Base-by-base conservation (phyloP, 2,888 invertebrate species). In the Nebria brevicollis region DNA sequence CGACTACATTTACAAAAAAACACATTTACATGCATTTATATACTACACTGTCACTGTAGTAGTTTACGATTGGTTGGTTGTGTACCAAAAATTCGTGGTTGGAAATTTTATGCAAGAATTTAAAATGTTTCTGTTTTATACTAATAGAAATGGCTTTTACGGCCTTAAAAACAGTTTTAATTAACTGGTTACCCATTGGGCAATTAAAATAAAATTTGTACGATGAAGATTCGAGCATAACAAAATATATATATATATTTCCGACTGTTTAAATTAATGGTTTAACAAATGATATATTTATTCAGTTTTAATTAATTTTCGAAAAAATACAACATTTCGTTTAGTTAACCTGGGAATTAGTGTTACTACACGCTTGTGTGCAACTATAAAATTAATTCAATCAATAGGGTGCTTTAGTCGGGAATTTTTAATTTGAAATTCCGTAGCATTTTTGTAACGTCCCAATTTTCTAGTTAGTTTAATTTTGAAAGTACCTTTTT, bases 111-210 rank as follows among this genome's bases (percentile, higher is more conserved):
- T 76, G 76, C 66, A 76, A 76, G 76, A 76, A 76, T 76, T 66
- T 76, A 76, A 76, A 76, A 66, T 43, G 76, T 34, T 76, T 76
- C 42, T 66, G 42, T 76, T 41, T 20, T 76, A 66, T 76, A 42
- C 76, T 76, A 76, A 76, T 76, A 43, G n/a, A 76, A 68, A 75
- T 75, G 65, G 34, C 76, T 76, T 76, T 76, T 76, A 76, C 20
- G 76, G 20, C 76, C 15, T 66, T 66, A 13, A 66, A 34, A 26
- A 42, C 42, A 20, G 66, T 42, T 41, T 25, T 76, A 76, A 76
- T 76, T 76, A 76, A 76, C 42, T 66, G 43, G 15, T 66, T n/a
- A 15, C n/a, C 15, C 15, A 66, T 15, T 20, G 20, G 20, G 43
- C 11, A 73, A 73, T 73, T 73, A 73, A 34, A 34, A 34, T 34